These are phyloP conservation scores for Parnassius glacialis DNA, from an alignment of 2,888 invertebrate species.

Conservation along the genomic window DNA sequence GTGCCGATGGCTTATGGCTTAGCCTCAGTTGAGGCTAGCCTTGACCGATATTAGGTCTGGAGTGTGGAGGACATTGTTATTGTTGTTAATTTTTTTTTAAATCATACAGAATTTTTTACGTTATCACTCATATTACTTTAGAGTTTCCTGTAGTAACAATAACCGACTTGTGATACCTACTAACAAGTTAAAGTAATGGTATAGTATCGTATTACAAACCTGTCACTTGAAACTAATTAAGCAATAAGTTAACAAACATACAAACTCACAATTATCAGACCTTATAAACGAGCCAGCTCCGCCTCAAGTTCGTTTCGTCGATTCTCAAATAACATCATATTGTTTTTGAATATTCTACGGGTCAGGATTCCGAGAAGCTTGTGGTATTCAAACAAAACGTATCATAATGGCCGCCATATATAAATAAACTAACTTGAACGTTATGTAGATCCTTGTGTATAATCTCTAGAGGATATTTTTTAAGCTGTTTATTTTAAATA, in stretches of 20 bases:
- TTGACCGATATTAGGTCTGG: no score
- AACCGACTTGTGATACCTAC: no score
- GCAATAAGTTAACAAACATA: conserved; percentile 8
- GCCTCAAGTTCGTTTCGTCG: conserved; percentile 8
- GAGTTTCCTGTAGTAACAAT: no score
- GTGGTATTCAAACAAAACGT: conserved; percentile 19
- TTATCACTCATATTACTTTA: no score
- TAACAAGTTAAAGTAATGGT: no score
- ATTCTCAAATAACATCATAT: conserved; percentile 19
- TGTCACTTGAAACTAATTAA: conserved; percentile 7
- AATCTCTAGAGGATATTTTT: background rate
- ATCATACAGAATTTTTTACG: no score
- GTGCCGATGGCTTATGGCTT: no score
- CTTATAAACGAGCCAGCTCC: background rate
- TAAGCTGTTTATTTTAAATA: background rate
- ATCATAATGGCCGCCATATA: conserved; percentile 4
- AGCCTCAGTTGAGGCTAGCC: no score
- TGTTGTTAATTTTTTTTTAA: no score
- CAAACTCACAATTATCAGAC: background rate
- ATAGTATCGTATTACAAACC: no score
- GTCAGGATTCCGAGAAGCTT: conserved; percentile 17
- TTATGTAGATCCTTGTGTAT: background rate
- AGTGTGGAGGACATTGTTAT: no score
- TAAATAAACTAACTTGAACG: conserved; percentile 5
- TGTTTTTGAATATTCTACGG: conserved; percentile 13